Evolutionary conservation across 2,797 vertebrate genomes (phyloP).

Genomic region (Dromococcyx pavoninus): DNA sequence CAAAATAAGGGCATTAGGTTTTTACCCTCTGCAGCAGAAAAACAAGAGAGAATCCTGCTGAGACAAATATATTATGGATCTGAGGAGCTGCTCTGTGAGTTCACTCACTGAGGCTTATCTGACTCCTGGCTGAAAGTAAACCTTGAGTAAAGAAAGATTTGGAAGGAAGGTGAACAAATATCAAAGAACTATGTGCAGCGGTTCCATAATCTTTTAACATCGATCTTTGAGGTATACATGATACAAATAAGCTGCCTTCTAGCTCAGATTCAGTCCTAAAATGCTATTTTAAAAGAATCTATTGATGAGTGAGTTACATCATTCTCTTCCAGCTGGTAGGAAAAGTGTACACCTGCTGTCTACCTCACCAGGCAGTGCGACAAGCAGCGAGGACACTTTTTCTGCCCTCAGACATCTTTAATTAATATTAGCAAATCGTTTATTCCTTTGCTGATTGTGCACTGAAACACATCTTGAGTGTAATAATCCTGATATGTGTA

Average conservation of each 20-base stretch:
- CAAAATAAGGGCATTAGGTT: not conserved
- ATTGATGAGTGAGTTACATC: not conserved
- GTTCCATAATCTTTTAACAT: not conserved
- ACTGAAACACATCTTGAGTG: not conserved
- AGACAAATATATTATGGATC: not conserved
- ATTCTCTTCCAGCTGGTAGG: not conserved
- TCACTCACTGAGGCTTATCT: not conserved
- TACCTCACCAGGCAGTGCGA: not conserved
- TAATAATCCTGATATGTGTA: not conserved
- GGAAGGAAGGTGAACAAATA: constrained; percentile 2
- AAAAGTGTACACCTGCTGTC: not conserved
- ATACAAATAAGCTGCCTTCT: not conserved
- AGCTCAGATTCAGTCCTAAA: not conserved
- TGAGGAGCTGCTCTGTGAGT: not conserved
- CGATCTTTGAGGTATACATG: not conserved
- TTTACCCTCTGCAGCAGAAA: not conserved
- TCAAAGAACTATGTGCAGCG: not conserved
- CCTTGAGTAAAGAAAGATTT: not conserved
- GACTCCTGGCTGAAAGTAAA: not conserved
- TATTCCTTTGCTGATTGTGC: not conserved
- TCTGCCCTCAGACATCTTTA: not conserved
- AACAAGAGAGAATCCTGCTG: not conserved
- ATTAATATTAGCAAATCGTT: not conserved
- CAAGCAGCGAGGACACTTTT: not conserved
- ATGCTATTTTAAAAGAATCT: not conserved